A percentile compares a stretch with the other conserved stretches of the same genome.
Evolutionary conservation across 1,140 invertebrate species (phyloP).

Genomic region (Zophobas atratus): DNA sequence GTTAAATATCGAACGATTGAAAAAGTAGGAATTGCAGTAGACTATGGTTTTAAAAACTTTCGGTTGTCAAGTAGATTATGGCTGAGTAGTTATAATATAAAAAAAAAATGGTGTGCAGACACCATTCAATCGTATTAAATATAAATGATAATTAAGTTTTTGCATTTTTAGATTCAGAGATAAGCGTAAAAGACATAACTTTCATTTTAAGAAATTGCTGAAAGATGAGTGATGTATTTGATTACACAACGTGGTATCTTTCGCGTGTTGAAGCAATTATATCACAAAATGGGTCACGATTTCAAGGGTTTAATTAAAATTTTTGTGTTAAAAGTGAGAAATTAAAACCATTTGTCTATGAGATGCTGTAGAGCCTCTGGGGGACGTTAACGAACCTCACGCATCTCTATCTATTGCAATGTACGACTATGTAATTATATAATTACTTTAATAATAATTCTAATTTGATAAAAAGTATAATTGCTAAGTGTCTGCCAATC

Average conservation of each 20-base stretch:
- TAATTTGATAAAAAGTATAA: slow-evolving; percentile 43
- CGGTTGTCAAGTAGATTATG: too few species aligned
- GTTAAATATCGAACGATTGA: too few species aligned
- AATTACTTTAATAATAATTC: slow-evolving; percentile 44
- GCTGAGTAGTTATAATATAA: too few species aligned
- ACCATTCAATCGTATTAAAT: too few species aligned
- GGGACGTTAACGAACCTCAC: slow-evolving; percentile 42
- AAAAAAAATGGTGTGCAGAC: too few species aligned
- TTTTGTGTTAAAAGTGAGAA: slow-evolving; percentile 23
- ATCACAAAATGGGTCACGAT: slow-evolving; percentile 28
- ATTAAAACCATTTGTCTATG: slow-evolving; percentile 16
- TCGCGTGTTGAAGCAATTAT: slow-evolving; percentile 10
- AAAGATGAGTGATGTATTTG: not conserved
- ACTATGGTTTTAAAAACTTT: too few species aligned
- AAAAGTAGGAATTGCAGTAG: too few species aligned
- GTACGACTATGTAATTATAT: slow-evolving; percentile 36
- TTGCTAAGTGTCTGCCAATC: slow-evolving; percentile 33
- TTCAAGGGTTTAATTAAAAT: slow-evolving; percentile 27
- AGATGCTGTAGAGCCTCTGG: not conserved
- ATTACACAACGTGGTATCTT: not conserved
- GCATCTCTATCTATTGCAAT: slow-evolving; percentile 30
- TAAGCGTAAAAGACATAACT: not conserved
- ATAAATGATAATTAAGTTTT: too few species aligned
- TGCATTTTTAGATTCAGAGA: not conserved
- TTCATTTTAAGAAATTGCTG: slow-evolving; percentile 23